A percentile compares a stretch with the other conserved stretches of the same genome.
phyloP scores from a whole-genome alignment of 2,888 invertebrate species.

The Eupithecia exiguata region DNA sequence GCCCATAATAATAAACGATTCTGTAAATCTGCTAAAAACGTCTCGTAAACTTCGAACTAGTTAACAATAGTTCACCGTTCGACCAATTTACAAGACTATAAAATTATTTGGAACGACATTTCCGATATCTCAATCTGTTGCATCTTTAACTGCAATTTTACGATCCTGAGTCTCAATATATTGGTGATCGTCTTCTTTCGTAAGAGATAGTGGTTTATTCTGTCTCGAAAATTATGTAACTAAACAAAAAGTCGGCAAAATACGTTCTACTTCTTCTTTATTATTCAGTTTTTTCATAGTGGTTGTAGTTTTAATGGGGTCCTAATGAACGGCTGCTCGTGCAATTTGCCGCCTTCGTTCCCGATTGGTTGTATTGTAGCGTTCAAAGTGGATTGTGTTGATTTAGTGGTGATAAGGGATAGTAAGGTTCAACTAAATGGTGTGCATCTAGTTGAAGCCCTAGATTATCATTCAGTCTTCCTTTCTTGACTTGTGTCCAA shows the following conservation, averaged over 20 bases:
- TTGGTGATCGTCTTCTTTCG: constrained; percentile 13
- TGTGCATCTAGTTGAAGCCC: too few species aligned
- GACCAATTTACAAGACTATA: constrained; percentile 43
- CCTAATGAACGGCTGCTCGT: too few species aligned
- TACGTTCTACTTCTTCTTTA: background rate
- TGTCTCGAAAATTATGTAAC: background rate
- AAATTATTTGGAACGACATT: constrained; percentile 40
- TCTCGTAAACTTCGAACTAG: constrained; percentile 30
- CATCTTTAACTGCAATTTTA: constrained; percentile 54
- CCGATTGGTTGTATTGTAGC: background rate
- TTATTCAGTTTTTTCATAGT: background rate
- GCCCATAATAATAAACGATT: constrained; percentile 11
- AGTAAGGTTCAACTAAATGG: too few species aligned
- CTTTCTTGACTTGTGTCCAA: too few species aligned
- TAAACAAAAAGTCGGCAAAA: background rate
- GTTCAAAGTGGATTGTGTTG: too few species aligned
- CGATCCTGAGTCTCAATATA: constrained; percentile 33
- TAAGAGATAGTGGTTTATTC: constrained; percentile 40
- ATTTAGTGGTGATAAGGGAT: too few species aligned
- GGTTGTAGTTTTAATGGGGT: too few species aligned
- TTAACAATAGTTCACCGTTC: constrained; percentile 27
- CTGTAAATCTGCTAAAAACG: constrained; percentile 19
- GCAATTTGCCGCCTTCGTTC: background rate
- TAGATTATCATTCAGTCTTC: too few species aligned
- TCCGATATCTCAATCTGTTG: constrained; percentile 47